Evolutionary conservation across 2,797 vertebrate species (phyloP), one percentile per base, ranked within the genome.

Genomic region (Crax fasciolata): DNA sequence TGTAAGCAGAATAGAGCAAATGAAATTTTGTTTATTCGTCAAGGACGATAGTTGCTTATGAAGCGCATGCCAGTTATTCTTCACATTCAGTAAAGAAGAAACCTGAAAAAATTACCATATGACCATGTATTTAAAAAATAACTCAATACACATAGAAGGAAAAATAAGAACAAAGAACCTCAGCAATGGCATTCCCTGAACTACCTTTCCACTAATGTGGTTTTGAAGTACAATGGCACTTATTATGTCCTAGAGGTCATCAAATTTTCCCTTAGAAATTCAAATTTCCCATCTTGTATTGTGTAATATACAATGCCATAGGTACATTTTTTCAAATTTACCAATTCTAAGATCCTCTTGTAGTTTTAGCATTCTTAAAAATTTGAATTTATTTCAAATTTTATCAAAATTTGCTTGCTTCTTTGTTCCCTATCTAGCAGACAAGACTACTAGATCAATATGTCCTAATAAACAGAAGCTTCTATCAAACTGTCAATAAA

Each of bases 31-130:
- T 32, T 13, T 57, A 20, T 1, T n/a, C 11, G 19, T 61, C n/a
- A 90, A 58, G 6, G 6, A n/a, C 9, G 55, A 8, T 24, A 54
- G 11, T 43, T 89, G 43, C 8, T 81, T 49, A 41, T 1, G 1
- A 76, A 90, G 7, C 16, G 3, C 13, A 62, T 9, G 12, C 3
- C 21, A 62, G 10, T 25, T 80, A 63, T 66, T 44, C 23, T 57
- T 72, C 21, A 43, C 11, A 46, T 43, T 80, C 35, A 51, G 5
- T 7, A 66, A 43, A 83, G n/a, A 9, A 68, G 28, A 73, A 65
- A 30, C 0, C 1, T 24, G 13, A 21, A 73, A 44, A 76, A 81
- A 74, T 0, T 0, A 13, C 7, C 8, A 30, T 2, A 1, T 41
- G 2, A 35, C 44, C 8, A 19, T 9, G 46, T 27, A 68, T 25